Evolutionary conservation across 2,113 vertebrate genomes (phyloP).

Genomic region (Haemorhous mexicanus): DNA sequence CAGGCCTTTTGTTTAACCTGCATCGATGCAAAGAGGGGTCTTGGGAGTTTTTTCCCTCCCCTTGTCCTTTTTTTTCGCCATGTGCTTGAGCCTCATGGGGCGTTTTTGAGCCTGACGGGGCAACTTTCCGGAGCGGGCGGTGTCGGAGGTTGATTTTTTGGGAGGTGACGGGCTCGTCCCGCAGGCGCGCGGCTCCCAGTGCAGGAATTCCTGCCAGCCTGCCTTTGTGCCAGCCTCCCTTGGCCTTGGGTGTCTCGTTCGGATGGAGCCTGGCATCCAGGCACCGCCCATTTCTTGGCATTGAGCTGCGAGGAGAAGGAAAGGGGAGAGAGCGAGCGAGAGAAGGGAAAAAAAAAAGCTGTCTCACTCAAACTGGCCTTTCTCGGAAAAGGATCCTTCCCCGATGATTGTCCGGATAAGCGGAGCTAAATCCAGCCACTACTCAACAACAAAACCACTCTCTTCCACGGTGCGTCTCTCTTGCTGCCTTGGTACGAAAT

Average conservation of each 20-base stretch:
- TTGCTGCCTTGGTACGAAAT: conserved; percentile 66
- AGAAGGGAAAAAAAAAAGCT: conserved; percentile 63
- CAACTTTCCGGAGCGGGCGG: conserved; percentile 3
- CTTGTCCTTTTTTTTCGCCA: not conserved
- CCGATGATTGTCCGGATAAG: conserved; percentile 65
- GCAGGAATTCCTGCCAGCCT: conserved; percentile 69
- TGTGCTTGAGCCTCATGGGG: not conserved
- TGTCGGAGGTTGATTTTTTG: not conserved
- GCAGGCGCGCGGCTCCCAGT: conserved; percentile 12
- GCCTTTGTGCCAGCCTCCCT: conserved; percentile 71
- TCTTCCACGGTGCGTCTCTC: conserved; percentile 63
- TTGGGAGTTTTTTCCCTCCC: not conserved
- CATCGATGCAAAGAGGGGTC: not conserved
- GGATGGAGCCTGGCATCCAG: conserved; percentile 73
- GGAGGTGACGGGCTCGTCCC: conserved; percentile 3
- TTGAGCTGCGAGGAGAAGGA: conserved; percentile 70
- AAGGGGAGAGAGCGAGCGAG: conserved; percentile 61
- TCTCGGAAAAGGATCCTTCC: conserved; percentile 67
- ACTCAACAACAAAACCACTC: conserved; percentile 60
- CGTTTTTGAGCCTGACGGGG: not conserved
- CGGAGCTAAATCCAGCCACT: conserved; percentile 65
- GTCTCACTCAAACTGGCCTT: conserved; percentile 72
- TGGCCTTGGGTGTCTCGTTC: conserved; percentile 68
- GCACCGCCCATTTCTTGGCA: conserved; percentile 74
- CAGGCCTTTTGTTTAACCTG: conserved; percentile 52